Evolutionary conservation across 2,113 vertebrate genomes (phyloP).

Genomic region (Psittacula cyanocephala): DNA sequence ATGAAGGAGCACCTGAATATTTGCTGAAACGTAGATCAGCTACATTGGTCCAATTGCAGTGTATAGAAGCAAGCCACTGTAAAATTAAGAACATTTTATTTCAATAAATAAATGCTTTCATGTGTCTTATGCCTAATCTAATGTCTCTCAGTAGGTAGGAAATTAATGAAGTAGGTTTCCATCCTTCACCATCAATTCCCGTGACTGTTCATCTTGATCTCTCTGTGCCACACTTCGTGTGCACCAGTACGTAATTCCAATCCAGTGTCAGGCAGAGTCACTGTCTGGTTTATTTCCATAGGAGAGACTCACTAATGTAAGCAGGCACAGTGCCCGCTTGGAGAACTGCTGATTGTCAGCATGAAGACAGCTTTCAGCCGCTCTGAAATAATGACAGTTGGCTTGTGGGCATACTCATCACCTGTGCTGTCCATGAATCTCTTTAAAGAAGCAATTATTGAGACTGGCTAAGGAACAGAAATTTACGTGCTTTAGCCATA

Average conservation of each 20-base stretch:
- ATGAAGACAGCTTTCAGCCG: background rate
- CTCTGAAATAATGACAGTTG: background rate
- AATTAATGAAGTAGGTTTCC: background rate
- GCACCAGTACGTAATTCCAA: background rate
- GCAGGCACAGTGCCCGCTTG: background rate
- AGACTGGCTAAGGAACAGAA: background rate
- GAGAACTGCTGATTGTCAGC: background rate
- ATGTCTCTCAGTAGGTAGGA: background rate
- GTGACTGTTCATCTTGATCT: background rate
- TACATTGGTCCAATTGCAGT: background rate
- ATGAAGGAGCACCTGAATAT: background rate
- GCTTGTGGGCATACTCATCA: background rate
- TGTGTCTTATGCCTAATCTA: background rate
- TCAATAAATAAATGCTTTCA: conserved; percentile 13
- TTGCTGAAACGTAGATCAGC: background rate
- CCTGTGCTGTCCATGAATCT: background rate
- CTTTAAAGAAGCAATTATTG: background rate
- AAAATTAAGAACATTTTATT: conserved; percentile 32
- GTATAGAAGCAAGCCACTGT: background rate
- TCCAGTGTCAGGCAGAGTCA: background rate
- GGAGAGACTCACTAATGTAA: background rate
- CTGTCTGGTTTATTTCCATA: background rate
- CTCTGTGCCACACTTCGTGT: background rate
- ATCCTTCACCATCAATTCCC: background rate
- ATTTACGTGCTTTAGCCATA: background rate